phyloP scores from a whole-genome alignment of 1,140 invertebrate species.

The Drosophila insularis region DNA sequence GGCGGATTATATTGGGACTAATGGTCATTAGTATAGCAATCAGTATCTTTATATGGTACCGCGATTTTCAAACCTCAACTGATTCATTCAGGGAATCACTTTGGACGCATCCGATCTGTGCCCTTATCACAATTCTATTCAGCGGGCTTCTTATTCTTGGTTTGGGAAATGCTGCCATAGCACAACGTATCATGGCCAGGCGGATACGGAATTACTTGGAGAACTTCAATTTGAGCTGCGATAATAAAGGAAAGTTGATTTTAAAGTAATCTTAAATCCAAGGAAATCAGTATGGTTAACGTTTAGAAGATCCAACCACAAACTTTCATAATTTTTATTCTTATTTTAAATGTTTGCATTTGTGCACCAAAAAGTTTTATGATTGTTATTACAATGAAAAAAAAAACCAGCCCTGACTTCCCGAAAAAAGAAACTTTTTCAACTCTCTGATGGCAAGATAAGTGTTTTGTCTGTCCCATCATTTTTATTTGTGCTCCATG shows the following conservation, averaged over 20 bases:
- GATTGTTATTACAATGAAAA: constrained; percentile 55
- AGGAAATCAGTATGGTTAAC: too few species aligned
- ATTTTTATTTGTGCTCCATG: constrained; percentile 54
- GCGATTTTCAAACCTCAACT: not conserved
- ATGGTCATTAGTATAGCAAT: not conserved
- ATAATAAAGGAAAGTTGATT: not conserved
- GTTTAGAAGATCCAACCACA: not conserved
- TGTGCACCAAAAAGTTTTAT: constrained; percentile 60
- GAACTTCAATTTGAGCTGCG: not conserved
- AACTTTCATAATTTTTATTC: constrained; percentile 1
- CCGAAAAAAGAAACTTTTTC: constrained; percentile 62
- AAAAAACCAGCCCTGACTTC: constrained; percentile 5
- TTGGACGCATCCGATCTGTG: not conserved
- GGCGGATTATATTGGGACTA: not conserved
- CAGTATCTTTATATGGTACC: not conserved
- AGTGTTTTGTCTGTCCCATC: constrained; percentile 51
- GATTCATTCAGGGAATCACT: not conserved
- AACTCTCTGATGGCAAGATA: constrained; percentile 78
- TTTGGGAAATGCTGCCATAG: not conserved
- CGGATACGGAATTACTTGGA: not conserved
- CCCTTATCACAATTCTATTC: not conserved
- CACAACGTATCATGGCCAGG: not conserved
- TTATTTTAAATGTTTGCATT: constrained; percentile 37
- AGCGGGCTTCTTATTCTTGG: not conserved
- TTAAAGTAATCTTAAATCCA: not conserved